These are phyloP conservation scores for Pelodytes ibericus DNA, from an alignment of 2,797 vertebrate species.

Conservation along the genomic window DNA sequence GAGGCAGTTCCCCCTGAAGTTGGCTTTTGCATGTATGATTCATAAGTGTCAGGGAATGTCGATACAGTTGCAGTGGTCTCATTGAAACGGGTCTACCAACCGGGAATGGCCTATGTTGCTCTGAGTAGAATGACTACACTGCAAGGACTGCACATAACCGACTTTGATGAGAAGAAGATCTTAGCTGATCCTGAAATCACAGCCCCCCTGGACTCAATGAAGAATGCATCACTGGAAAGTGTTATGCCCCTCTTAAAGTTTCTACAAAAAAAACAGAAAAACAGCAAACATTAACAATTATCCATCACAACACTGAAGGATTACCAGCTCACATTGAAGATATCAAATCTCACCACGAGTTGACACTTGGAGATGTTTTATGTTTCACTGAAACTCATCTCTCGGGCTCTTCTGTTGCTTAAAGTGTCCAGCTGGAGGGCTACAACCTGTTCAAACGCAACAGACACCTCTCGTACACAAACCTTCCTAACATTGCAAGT, in stretches of 20 bases:
- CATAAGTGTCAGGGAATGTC: background rate
- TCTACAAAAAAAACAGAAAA: background rate
- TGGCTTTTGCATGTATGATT: background rate
- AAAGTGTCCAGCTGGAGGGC: conserved; percentile 38
- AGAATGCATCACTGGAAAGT: background rate
- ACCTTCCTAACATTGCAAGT: too few relatives aligned
- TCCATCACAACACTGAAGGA: background rate
- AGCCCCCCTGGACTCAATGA: background rate
- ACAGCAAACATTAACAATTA: too few relatives aligned
- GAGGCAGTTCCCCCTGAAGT: background rate
- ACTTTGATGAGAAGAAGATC: background rate
- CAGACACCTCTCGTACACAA: too few relatives aligned
- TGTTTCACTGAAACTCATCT: too few relatives aligned
- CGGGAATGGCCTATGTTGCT: background rate
- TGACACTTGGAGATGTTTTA: background rate
- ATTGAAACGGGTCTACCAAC: background rate
- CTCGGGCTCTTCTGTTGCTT: conserved; percentile 38
- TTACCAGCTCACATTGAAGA: background rate
- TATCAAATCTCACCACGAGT: background rate
- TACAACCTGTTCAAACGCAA: conserved; percentile 45
- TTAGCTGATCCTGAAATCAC: background rate
- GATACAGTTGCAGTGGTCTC: background rate
- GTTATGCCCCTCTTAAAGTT: too few relatives aligned
- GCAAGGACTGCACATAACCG: background rate
- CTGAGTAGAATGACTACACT: background rate